Evolutionary conservation across 2,797 vertebrate species (phyloP).

Genomic region (Rhinoraja longicauda): DNA sequence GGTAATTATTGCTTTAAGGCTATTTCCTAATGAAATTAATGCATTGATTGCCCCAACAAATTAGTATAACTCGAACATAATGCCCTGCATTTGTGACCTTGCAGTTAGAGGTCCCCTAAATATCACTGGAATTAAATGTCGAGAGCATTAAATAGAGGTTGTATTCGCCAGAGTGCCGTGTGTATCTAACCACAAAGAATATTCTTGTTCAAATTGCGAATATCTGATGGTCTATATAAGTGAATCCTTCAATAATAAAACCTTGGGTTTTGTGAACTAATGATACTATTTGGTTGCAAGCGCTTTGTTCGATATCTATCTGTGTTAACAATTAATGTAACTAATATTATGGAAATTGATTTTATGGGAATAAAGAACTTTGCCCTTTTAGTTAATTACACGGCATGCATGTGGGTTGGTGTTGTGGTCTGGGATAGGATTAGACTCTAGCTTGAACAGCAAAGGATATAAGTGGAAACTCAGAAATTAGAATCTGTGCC

Average conservation of each 20-base stretch:
- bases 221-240: slow-evolving; percentile 38
- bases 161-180: slow-evolving; percentile 60
- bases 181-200: slow-evolving; percentile 65
- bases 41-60: slow-evolving; percentile 99
- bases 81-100: slow-evolving; percentile 87
- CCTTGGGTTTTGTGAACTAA: slow-evolving; percentile 24
- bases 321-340: slow-evolving; percentile 35
- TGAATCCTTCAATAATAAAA: slow-evolving; percentile 35
- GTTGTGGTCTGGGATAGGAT: slow-evolving; percentile 11
- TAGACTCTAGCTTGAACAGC: neutral
- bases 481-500: slow-evolving; percentile 16
- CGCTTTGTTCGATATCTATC: slow-evolving; percentile 22
- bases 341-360: slow-evolving; percentile 39
- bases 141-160: slow-evolving; percentile 58
- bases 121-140: slow-evolving; percentile 59
- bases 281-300: slow-evolving; percentile 33
- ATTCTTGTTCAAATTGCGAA: slow-evolving; percentile 63
- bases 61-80: slow-evolving; percentile 99
- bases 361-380: slow-evolving; percentile 13
- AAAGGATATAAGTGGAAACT: neutral
- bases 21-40: slow-evolving; percentile 99
- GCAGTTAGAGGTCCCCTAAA: slow-evolving; percentile 60
- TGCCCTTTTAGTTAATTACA: slow-evolving; percentile 34
- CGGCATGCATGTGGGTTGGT: neutral
- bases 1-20: slow-evolving; percentile 99